Base-by-base conservation (phyloP, 2,113 vertebrate genomes). In the Oostethus manadensis region DNA sequence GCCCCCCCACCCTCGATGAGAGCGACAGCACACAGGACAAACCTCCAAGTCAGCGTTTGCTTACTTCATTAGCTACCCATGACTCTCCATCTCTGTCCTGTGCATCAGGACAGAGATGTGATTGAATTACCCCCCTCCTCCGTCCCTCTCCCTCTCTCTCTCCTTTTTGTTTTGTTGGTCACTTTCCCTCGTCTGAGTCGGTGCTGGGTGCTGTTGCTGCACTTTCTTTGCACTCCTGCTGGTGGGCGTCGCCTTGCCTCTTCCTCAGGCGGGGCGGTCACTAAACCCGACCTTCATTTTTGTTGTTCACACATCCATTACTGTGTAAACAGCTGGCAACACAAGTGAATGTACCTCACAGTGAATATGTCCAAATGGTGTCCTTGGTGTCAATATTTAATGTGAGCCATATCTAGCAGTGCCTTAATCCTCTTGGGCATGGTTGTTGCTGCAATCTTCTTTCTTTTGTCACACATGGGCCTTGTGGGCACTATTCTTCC, bases 11-110 rank as follows among this genome's bases (percentile, higher is more conserved):
- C 29, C 29, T 33, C 3, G 13, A 14, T 15, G 15, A 56, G 35
- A 10, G 55, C 22, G 35, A 71, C 74, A 64, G 33, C 1, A 22
- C 6, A n/a, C 17, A 35, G 68, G 57, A 62, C 22, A 62, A 68
- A 76, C 44, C 51, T 67, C 78, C 84, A 83, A 84, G 63, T 86
- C 83, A 88, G 82, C 77, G 56, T 77, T 62, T 70, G 64, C 67
- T 74, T 69, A 81, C 88, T 86, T 74, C 70, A 85, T 87, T 83
- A 87, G 74, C 66, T 64, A 60, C 67, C 68, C 73, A 62, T 79
- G 77, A 76, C 77, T 63, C 70, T 60, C 55, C 47, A 23, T 59
- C 64, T 73, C 63, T 78, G 73, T 77, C 77, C 68, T 70, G 72
- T 51, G 66, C 83, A 79, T 56, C 62, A 84, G 64, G 76, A 79